phyloP scores from a whole-genome alignment of 2,888 invertebrate species.

The Eristalis intricaria region DNA sequence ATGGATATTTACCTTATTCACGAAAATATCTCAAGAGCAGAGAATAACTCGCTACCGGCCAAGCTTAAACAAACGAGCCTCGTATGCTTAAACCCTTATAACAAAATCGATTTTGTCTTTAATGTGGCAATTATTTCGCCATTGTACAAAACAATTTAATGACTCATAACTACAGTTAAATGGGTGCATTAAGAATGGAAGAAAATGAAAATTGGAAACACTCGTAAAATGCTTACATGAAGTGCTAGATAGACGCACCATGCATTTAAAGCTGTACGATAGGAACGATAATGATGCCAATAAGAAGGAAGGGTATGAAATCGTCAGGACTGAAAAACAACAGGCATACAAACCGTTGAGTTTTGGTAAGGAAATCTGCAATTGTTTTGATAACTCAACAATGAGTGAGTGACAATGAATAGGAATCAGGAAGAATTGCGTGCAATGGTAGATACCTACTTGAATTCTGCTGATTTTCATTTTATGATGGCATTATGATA shows the following conservation, averaged over 20 bases:
- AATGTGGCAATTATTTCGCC: constrained; percentile 65
- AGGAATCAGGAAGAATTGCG: not conserved
- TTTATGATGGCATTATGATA: constrained; percentile 24
- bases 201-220: constrained; percentile 62
- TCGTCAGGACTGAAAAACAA: constrained; percentile 45
- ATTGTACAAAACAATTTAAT: constrained; percentile 68
- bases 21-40: constrained; percentile 14
- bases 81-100: constrained; percentile 23
- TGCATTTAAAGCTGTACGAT: constrained; percentile 27
- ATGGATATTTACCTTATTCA: constrained; percentile 6
- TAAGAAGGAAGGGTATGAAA: constrained; percentile 35
- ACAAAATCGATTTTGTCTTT: constrained; percentile 61
- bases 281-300: constrained; percentile 53
- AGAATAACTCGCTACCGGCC: constrained; percentile 16
- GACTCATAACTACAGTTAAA: constrained; percentile 67
- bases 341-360: constrained; percentile 54
- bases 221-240: constrained; percentile 60
- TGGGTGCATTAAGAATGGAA: constrained; percentile 51
- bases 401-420: constrained; percentile 55
- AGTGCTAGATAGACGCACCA: constrained; percentile 25
- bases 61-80: constrained; percentile 27
- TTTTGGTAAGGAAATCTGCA: constrained; percentile 36
- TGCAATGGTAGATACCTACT: constrained; percentile 5
- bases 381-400: constrained; percentile 35
- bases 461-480: constrained; percentile 6